These are phyloP conservation scores for Corydoras sp. DNA, from an alignment of 2,113 vertebrate genomes.

Conservation along the genomic window DNA sequence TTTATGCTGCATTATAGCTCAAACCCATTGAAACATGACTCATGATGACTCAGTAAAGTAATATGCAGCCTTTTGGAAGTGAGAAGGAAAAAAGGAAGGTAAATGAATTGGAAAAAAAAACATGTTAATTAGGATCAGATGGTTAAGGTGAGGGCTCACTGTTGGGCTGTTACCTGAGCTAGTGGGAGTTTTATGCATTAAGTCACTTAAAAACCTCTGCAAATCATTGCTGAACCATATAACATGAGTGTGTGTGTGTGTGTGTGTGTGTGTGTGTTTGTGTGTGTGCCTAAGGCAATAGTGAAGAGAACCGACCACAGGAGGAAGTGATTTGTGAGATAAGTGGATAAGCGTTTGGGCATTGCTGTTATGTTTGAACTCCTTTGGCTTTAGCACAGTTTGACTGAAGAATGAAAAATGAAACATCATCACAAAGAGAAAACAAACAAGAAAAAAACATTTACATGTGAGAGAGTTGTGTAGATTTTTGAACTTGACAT, in stretches of 20 bases:
- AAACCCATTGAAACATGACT: conserved; percentile 26
- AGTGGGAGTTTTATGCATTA: conserved; percentile 15
- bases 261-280: too few species aligned
- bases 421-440: conserved; percentile 10
- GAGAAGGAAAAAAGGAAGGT: conserved; percentile 7
- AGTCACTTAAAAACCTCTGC: conserved; percentile 19
- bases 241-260: conserved; percentile 18
- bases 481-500: too few species aligned
- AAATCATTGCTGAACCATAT: conserved; percentile 15
- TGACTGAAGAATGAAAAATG: conserved; percentile 22
- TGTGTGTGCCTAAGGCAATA: conserved; percentile 14
- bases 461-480: too few species aligned
- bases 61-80: background rate
- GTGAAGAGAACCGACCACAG: conserved; percentile 18
- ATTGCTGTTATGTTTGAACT: conserved; percentile 17
- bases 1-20: conserved; percentile 22
- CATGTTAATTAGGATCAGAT: conserved; percentile 28
- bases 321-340: conserved; percentile 38
- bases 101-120: background rate
- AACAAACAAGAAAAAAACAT: background rate
- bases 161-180: conserved; percentile 23
- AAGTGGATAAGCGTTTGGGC: conserved; percentile 26
- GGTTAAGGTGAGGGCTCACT: conserved; percentile 22
- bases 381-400: conserved; percentile 24
- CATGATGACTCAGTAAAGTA: conserved; percentile 9